A percentile compares a stretch with the other conserved stretches of the same genome.
phyloP scores from a whole-genome alignment of 2,113 vertebrate species.

The Trogon surrucura region DNA sequence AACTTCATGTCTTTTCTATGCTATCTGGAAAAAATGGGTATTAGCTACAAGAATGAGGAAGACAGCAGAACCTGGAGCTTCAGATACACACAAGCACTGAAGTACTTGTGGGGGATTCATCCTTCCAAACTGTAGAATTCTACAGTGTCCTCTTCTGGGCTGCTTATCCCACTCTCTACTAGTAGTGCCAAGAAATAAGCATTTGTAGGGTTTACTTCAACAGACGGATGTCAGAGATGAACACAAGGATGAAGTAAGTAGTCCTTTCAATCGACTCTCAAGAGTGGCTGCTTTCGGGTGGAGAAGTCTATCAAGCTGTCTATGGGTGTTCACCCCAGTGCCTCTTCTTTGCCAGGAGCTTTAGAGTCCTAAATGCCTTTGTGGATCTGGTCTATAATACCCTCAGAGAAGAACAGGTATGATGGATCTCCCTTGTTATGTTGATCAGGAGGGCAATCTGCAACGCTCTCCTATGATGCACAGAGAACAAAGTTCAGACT shows the following conservation, averaged over 20 bases:
- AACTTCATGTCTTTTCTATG: neutral
- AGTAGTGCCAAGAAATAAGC: neutral
- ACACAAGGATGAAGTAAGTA: accelerated
- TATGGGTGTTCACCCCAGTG: neutral
- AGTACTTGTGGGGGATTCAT: neutral
- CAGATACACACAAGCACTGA: neutral
- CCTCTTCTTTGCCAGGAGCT: neutral
- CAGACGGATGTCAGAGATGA: neutral
- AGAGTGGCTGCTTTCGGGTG: neutral
- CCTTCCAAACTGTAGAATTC: neutral
- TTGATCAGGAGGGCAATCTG: slow-evolving; percentile 30
- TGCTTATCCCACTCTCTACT: neutral
- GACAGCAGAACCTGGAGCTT: neutral
- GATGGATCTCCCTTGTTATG: slow-evolving; percentile 10
- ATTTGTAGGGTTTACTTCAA: neutral
- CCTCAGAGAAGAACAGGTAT: neutral
- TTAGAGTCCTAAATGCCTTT: neutral
- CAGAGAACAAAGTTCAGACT: slow-evolving; percentile 50
- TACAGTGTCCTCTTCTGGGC: neutral
- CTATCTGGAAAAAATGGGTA: neutral
- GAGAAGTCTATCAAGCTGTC: neutral
- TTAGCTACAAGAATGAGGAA: neutral
- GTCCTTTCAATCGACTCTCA: neutral
- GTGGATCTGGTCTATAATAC: neutral
- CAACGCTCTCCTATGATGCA: neutral